Conservation (phyloP, 2,888 invertebrate species). For the Marasmarcha lunaedactyla region DNA sequence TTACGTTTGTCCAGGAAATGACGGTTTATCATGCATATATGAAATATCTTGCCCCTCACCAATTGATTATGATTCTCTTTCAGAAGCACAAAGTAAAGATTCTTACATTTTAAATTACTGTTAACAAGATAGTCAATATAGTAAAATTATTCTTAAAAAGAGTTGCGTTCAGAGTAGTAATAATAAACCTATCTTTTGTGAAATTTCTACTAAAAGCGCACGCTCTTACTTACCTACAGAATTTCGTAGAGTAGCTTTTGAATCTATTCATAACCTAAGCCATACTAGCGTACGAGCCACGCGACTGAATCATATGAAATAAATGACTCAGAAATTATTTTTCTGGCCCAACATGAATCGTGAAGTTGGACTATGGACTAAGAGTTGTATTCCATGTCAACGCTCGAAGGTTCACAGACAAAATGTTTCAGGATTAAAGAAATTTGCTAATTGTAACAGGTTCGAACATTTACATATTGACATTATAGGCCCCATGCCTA, state of each 20-base stretch:
- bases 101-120: neutral
- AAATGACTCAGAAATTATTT: constrained; percentile 4
- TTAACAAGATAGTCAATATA: neutral
- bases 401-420: constrained; percentile 11
- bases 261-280: constrained; percentile 3
- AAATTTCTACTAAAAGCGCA: neutral
- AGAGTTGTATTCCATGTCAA: constrained; percentile 5
- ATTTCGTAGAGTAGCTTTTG: constrained; percentile 2
- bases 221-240: constrained; percentile 6
- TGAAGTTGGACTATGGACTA: constrained; percentile 9
- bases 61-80: too few relatives aligned
- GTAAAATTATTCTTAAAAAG: neutral
- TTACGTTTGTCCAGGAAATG: constrained; percentile 21
- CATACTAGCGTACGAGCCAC: constrained; percentile 11
- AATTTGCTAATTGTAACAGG: constrained; percentile 1
- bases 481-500: constrained; percentile 10
- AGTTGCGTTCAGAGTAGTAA: neutral
- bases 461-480: constrained; percentile 12
- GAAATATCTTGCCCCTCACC: too few relatives aligned
- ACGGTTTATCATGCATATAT: constrained; percentile 18
- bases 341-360: constrained; percentile 11
- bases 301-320: too few relatives aligned
- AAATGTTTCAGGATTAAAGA: neutral
- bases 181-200: constrained; percentile 4
- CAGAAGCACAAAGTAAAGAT: neutral